These are phyloP conservation scores for Lontra canadensis DNA, from an alignment of 2,113 vertebrate genomes.

Conservation along the genomic window DNA sequence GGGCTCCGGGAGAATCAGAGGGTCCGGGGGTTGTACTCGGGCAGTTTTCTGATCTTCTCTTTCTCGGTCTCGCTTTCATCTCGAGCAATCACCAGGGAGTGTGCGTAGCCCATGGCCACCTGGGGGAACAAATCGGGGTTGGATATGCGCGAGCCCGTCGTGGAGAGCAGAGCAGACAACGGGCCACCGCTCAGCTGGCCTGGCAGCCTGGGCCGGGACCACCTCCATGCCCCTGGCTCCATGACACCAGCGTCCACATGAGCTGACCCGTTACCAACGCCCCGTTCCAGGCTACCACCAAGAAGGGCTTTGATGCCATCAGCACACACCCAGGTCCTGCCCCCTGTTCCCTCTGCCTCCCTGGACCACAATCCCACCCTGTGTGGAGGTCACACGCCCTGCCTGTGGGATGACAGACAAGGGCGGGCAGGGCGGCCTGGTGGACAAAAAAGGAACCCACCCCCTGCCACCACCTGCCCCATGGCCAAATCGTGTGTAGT, in stretches of 20 bases:
- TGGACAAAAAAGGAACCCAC: not conserved
- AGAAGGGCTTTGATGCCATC: not conserved
- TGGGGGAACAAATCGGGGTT: conserved; percentile 35
- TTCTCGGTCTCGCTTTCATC: conserved; percentile 91
- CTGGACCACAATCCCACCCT: not conserved
- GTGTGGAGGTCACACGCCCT: not conserved
- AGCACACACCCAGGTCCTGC: not conserved
- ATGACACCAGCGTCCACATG: rapidly evolving
- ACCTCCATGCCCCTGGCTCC: too few species aligned
- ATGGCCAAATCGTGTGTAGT: rapidly evolving
- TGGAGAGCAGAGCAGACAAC: rapidly evolving
- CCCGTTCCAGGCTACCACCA: not conserved
- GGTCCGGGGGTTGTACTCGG: conserved; percentile 96
- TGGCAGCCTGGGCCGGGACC: not conserved
- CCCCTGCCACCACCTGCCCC: not conserved
- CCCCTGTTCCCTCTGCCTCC: too few species aligned
- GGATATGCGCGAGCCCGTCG: rapidly evolving
- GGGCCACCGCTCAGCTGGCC: rapidly evolving
- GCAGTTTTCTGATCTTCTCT: conserved; percentile 94
- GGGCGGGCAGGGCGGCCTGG: not conserved
- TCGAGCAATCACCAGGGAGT: conserved; percentile 93
- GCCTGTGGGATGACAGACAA: not conserved
- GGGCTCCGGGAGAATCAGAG: conserved; percentile 84
- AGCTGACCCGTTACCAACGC: rapidly evolving
- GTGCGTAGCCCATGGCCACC: conserved; percentile 96